These are phyloP conservation scores for Axinella damicornis DNA, from an alignment of 37 sponge, comb jelly and placozoan species.

Conservation along the genomic window DNA sequence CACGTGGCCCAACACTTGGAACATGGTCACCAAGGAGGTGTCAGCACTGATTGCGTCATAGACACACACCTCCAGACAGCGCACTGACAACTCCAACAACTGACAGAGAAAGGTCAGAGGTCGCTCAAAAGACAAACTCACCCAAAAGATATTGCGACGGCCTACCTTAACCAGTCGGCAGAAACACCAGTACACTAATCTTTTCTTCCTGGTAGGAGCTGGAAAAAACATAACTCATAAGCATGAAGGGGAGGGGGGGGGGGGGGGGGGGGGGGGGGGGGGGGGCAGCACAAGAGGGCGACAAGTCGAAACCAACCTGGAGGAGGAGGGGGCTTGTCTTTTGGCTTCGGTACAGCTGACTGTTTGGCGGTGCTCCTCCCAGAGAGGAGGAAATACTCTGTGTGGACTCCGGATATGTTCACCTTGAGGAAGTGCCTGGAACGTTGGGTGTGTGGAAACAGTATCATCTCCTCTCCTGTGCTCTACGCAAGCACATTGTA, in stretches of 20 bases:
- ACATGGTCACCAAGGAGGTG: not conserved
- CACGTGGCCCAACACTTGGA: slow-evolving; percentile 18
- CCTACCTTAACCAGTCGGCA: slow-evolving; percentile 17
- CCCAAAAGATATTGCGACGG: not conserved
- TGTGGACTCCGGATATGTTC: slow-evolving; percentile 28
- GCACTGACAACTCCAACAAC: slow-evolving; percentile 37
- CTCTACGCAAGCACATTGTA: too few relatives aligned
- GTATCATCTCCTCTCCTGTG: too few relatives aligned
- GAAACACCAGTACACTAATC: slow-evolving; percentile 23
- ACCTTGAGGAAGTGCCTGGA: slow-evolving; percentile 48
- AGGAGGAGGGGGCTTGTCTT: too few relatives aligned
- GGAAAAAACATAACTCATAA: too few relatives aligned
- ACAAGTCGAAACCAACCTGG: too few relatives aligned
- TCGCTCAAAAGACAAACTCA: too few relatives aligned
- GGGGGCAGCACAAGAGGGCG: too few relatives aligned
- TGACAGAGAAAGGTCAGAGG: not conserved
- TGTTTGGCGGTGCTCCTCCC: too few relatives aligned
- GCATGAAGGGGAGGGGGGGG: too few relatives aligned
- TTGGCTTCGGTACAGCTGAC: too few relatives aligned
- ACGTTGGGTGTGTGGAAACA: too few relatives aligned
- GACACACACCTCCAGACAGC: slow-evolving; percentile 34
- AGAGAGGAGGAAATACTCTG: slow-evolving; percentile 24
- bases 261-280: too few relatives aligned
- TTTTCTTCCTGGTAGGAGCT: slow-evolving; percentile 10
- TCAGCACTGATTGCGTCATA: not conserved